phyloP scores from a whole-genome alignment of 2,888 invertebrate genomes.

The Brachylomia viminalis region DNA sequence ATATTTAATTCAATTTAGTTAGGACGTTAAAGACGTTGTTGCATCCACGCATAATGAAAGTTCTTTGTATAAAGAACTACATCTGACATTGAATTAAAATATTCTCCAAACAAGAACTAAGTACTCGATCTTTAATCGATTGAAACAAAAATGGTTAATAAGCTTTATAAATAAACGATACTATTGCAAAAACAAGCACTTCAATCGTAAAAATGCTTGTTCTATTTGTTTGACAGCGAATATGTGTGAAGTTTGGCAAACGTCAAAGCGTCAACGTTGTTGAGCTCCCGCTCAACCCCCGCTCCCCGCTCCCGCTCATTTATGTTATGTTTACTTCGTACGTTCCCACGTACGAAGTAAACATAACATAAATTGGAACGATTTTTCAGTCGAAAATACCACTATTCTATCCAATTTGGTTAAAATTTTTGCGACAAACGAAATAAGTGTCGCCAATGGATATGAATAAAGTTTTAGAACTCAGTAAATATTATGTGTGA shows the following conservation, averaged over 20 bases:
- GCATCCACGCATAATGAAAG: not conserved
- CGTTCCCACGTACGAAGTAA: not conserved
- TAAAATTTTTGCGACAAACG: no score
- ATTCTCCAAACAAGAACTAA: not conserved
- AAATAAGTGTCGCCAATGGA: no score
- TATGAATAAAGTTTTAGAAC: not conserved
- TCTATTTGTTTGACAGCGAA: conserved; percentile 23
- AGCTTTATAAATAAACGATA: conserved; percentile 1
- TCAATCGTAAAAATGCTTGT: conserved; percentile 18
- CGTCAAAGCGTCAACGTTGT: conserved; percentile 27
- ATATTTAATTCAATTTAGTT: not conserved
- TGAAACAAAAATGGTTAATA: conserved; percentile 9
- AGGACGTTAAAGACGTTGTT: no score
- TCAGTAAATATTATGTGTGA: not conserved
- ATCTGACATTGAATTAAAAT: not conserved
- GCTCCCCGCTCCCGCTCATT: no score
- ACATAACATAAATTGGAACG: not conserved
- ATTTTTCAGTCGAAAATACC: no score
- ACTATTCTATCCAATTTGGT: not conserved
- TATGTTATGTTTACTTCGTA: no score
- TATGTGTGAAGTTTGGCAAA: conserved; percentile 33
- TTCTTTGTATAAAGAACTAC: not conserved
- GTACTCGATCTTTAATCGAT: not conserved
- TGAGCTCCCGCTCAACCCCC: no score
- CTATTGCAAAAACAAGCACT: conserved; percentile 11